phyloP scores from a whole-genome alignment of 2,797 vertebrate genomes.

The Scleropages formosus region DNA sequence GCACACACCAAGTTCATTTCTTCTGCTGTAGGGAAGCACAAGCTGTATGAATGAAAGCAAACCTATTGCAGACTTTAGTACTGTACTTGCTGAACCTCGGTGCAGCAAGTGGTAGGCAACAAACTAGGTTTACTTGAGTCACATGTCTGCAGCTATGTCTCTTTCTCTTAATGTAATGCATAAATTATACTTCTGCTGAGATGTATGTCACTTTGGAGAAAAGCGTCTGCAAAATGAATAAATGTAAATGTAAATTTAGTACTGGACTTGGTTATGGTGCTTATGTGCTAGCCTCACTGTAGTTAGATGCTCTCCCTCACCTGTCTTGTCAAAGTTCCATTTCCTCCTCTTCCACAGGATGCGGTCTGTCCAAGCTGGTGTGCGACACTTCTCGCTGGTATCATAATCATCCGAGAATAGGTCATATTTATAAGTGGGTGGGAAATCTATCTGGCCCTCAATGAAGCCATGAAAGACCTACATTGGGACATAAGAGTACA shows the following conservation, averaged over 20 bases:
- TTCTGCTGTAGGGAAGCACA: conserved; percentile 72
- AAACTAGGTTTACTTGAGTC: no score
- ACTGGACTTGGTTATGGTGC: no score
- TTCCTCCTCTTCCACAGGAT: conserved; percentile 96
- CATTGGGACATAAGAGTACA: not conserved
- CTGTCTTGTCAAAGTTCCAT: conserved; percentile 94
- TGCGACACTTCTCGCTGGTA: conserved; percentile 97
- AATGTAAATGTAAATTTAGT: no score
- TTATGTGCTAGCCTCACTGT: not conserved
- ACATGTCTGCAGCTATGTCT: no score
- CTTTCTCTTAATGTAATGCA: no score
- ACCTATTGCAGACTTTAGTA: no score
- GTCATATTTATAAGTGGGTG: conserved; percentile 97
- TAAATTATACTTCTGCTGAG: no score
- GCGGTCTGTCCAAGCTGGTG: conserved; percentile 95
- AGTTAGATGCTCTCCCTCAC: conserved; percentile 57
- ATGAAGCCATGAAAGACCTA: conserved; percentile 91
- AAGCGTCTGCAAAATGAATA: no score
- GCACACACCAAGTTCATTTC: conserved; percentile 90
- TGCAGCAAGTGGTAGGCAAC: no score
- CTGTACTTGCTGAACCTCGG: no score
- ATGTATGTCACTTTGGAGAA: no score
- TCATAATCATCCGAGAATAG: conserved; percentile 98
- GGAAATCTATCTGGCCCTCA: conserved; percentile 91
- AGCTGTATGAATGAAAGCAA: not conserved